phyloP scores from a whole-genome alignment of 1,140 invertebrate species.

The Drosophila parabipectinata region DNA sequence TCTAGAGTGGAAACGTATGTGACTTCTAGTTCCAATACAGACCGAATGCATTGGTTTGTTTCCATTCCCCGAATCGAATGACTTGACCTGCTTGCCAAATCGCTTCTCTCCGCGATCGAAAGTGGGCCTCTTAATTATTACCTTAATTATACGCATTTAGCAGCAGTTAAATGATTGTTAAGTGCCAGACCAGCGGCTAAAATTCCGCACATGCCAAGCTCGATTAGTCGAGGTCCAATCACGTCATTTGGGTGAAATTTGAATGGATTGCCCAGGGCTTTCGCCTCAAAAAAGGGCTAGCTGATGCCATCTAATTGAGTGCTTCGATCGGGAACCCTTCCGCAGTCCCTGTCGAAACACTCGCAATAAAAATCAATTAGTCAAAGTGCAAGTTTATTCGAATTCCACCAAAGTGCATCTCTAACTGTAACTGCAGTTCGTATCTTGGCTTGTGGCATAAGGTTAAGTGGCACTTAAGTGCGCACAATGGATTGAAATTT shows the following conservation, averaged over 20 bases:
- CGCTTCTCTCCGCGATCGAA: slow-evolving; percentile 34
- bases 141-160: slow-evolving; percentile 46
- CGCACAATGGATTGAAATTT: slow-evolving; percentile 46
- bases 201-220: slow-evolving; percentile 31
- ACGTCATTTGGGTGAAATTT: slow-evolving; percentile 43
- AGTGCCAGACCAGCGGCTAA: slow-evolving; percentile 34
- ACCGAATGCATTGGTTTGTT: neutral
- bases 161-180: slow-evolving; percentile 21
- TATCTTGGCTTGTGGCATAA: slow-evolving; percentile 39
- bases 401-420: slow-evolving; percentile 16
- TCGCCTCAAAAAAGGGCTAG: slow-evolving; percentile 11
- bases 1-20: neutral
- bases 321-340: neutral
- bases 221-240: slow-evolving; percentile 23
- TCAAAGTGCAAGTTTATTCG: slow-evolving; percentile 19
- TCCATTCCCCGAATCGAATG: slow-evolving; percentile 15
- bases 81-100: slow-evolving; percentile 35
- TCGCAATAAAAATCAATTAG: slow-evolving; percentile 55
- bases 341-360: neutral
- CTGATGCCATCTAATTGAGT: slow-evolving; percentile 27
- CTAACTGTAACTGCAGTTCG: slow-evolving; percentile 19
- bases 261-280: slow-evolving; percentile 14
- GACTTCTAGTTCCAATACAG: neutral
- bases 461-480: slow-evolving; percentile 63
- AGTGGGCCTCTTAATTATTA: slow-evolving; percentile 38